These are phyloP conservation scores for Lepus townsendii DNA, from an alignment of 2,797 vertebrate genomes.

Conservation along the genomic window DNA sequence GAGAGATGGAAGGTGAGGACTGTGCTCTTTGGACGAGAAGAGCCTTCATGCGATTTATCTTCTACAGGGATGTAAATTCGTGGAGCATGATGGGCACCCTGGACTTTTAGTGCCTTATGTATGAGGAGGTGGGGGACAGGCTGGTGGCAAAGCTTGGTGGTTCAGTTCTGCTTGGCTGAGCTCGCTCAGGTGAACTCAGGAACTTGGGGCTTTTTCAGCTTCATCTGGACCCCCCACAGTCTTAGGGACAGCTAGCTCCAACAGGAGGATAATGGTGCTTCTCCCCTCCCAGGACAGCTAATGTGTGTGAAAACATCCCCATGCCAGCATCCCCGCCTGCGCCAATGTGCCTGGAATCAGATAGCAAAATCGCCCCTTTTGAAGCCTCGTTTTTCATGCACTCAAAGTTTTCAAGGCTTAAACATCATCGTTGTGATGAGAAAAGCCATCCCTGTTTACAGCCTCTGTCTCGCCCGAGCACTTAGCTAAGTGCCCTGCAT, in stretches of 20 bases:
- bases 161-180: neutral
- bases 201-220: neutral
- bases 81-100: neutral
- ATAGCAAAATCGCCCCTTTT: conserved; percentile 18
- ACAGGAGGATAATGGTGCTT: neutral
- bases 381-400: conserved; percentile 51
- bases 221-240: neutral
- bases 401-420: conserved; percentile 61
- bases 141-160: rapidly evolving
- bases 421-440: conserved; percentile 24
- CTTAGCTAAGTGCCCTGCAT: neutral
- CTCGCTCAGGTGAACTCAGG: neutral
- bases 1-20: neutral
- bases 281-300: neutral
- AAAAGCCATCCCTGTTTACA: neutral
- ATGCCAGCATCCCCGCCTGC: neutral
- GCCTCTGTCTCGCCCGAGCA: neutral
- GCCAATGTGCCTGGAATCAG: neutral
- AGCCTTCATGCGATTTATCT: too few species aligned
- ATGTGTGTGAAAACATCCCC: conserved; percentile 40
- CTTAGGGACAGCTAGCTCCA: neutral
- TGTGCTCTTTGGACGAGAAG: neutral
- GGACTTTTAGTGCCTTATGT: rapidly evolving
- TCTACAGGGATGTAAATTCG: neutral
- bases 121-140: rapidly evolving